Conservation (phyloP, 2,888 invertebrate species). For the Cheiracanthium punctorium region DNA sequence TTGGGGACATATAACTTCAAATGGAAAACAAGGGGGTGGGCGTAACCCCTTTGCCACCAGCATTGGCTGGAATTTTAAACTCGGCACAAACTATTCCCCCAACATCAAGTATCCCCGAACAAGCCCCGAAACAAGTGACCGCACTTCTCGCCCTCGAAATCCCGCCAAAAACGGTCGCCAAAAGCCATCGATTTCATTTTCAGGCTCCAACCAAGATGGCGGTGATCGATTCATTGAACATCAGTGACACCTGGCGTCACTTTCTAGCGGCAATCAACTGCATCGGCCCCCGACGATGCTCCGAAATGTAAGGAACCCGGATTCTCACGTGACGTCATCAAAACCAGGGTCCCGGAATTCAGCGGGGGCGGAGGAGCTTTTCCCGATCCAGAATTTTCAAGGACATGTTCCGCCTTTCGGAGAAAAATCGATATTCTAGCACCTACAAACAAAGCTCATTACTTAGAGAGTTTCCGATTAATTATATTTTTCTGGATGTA, state of each 20-base stretch:
- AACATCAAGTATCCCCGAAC: too few relatives aligned
- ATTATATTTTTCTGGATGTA: background rate
- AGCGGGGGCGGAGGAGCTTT: background rate
- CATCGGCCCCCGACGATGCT: slow-evolving; percentile 30
- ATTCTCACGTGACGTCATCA: slow-evolving; percentile 37
- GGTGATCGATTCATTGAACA: slow-evolving; percentile 49
- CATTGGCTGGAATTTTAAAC: too few relatives aligned
- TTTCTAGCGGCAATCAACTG: slow-evolving; percentile 30
- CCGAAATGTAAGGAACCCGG: slow-evolving; percentile 16
- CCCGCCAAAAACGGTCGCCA: background rate
- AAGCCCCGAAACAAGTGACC: too few relatives aligned
- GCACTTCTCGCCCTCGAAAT: too few relatives aligned
- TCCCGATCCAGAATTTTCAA: slow-evolving; percentile 12
- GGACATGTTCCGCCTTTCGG: background rate
- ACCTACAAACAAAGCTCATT: background rate
- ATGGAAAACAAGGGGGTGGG: too few relatives aligned
- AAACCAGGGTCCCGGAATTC: background rate
- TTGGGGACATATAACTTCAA: too few relatives aligned
- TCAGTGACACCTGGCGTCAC: slow-evolving; percentile 51
- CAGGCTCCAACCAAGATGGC: slow-evolving; percentile 15
- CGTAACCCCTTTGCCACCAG: too few relatives aligned
- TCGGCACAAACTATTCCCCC: too few relatives aligned
- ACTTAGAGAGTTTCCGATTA: background rate
- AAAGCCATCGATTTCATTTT: background rate
- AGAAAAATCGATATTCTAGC: background rate